phyloP scores from a whole-genome alignment of 1,140 invertebrate species.

The Oncopodura yosiiana region DNA sequence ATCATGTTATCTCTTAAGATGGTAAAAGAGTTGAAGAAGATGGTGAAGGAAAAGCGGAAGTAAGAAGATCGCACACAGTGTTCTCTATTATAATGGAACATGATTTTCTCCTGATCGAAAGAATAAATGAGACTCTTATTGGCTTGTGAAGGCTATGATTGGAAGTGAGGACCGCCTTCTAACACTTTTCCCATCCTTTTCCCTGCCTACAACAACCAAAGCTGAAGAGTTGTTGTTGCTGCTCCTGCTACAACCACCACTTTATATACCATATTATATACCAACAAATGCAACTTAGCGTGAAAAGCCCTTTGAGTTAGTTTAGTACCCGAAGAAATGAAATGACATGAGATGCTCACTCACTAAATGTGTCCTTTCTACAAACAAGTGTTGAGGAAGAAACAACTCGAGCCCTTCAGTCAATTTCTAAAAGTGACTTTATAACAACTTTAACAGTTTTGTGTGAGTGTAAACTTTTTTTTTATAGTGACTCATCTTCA shows the following conservation, averaged over 20 bases:
- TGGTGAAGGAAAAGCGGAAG: no score
- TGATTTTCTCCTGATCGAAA: slow-evolving; percentile 32
- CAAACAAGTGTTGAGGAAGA: background rate
- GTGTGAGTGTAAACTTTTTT: background rate
- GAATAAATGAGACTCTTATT: slow-evolving; percentile 30
- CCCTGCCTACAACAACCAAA: slow-evolving; percentile 1
- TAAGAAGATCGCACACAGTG: no score
- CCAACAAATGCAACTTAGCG: slow-evolving; percentile 1
- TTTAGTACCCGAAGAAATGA: no score
- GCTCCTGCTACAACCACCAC: slow-evolving; percentile 7
- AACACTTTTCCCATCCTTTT: background rate
- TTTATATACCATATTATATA: background rate
- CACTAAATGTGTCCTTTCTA: background rate
- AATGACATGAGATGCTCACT: no score
- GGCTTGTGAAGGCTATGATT: slow-evolving; percentile 27
- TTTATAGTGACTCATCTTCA: background rate
- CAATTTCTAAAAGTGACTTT: background rate
- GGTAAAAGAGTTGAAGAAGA: no score
- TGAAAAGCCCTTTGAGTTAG: no score
- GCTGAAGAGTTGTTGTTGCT: no score
- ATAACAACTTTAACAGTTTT: background rate
- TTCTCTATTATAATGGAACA: slow-evolving; percentile 28
- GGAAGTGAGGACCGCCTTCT: slow-evolving; percentile 15
- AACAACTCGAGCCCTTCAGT: background rate
- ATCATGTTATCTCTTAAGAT: no score